Evolutionary conservation across 2,113 vertebrate genomes (phyloP).

Genomic region (Cinclus mexicanus): DNA sequence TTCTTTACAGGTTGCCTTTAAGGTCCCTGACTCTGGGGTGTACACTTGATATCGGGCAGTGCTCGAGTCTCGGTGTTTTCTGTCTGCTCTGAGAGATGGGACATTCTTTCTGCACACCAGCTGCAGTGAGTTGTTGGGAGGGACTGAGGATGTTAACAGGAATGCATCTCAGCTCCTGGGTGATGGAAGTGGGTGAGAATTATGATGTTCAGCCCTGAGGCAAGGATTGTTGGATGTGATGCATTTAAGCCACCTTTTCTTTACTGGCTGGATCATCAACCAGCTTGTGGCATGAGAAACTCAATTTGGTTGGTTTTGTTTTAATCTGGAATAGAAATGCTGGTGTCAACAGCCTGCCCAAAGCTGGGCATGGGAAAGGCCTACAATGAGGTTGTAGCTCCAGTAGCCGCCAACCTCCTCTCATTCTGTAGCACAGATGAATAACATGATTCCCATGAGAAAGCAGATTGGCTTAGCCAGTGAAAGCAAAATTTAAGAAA

Average conservation of each 20-base stretch:
- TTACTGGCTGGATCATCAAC: not conserved
- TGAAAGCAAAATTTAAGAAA: constrained; percentile 63
- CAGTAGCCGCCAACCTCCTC: constrained; percentile 30
- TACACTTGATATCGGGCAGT: constrained; percentile 26
- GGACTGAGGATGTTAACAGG: not conserved
- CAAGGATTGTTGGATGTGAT: not conserved
- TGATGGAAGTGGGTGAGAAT: not conserved
- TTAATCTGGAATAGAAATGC: constrained; percentile 61
- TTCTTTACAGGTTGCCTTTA: constrained; percentile 62
- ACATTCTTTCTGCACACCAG: constrained; percentile 30
- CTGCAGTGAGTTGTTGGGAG: constrained; percentile 10
- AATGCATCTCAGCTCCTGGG: constrained; percentile 50
- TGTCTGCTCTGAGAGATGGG: constrained; percentile 17
- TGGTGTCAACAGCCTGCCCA: constrained; percentile 59
- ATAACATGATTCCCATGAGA: constrained; percentile 47
- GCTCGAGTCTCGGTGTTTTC: constrained; percentile 8
- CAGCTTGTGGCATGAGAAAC: constrained; percentile 11
- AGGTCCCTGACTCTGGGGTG: constrained; percentile 65
- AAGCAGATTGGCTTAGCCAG: constrained; percentile 47
- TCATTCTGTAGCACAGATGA: constrained; percentile 27
- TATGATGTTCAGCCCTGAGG: constrained; percentile 39
- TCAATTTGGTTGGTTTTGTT: constrained; percentile 10
- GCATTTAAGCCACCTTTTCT: constrained; percentile 34
- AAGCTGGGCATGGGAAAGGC: constrained; percentile 51
- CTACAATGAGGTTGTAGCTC: constrained; percentile 23